Base-by-base conservation (phyloP, 2,113 vertebrate species). In the Seriola rivoliana region DNA sequence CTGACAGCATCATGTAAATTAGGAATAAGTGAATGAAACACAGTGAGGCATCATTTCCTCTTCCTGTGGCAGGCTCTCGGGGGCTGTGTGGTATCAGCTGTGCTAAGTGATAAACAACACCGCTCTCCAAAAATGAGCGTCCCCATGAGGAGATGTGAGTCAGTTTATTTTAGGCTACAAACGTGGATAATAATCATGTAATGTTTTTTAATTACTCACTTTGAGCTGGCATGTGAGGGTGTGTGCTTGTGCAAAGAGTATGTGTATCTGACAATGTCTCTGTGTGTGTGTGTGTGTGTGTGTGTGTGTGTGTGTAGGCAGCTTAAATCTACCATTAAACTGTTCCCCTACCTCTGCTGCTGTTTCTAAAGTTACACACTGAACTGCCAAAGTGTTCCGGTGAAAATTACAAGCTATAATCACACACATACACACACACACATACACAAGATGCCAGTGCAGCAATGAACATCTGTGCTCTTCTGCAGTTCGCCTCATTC, bases 251-350 rank as follows among this genome's bases (percentile, higher is more conserved):
- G 29, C 71, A 79, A 32, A 40, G 10, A 48, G 48, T 25, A 11
- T 60, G 36, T 40, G 50, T 70, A 13, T 80, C 17, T 50, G 48
- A 19, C 16, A 50, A 16, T 14, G 44, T 46, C 13, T 44, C 2
- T 44, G 23, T 23, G 23, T 46, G 44, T 46, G 44, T 16, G 44
- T 16, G 48, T 19, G 48, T 62, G 46, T 69, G 66, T 72, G 42
- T 74, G 23, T 1, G n/a, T 40, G 32, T 63, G 59, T 34, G 4
- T 71, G 16, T 62, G 69, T 52, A 10, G 8, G 36, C 64, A 50
- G 71, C 57, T 76, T 52, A 48, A 76, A 55, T 80, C 38, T 71
- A 58, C 58, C 50, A 81, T 72, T 78, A 70, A 81, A 59, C 23
- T n/a, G 74, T 42, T 58, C 16, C 62, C 5, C 46, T 78, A 59